These are phyloP conservation scores for Parapristionchus giblindavisi DNA, from an alignment of 2,888 invertebrate species.

Conservation along the genomic window DNA sequence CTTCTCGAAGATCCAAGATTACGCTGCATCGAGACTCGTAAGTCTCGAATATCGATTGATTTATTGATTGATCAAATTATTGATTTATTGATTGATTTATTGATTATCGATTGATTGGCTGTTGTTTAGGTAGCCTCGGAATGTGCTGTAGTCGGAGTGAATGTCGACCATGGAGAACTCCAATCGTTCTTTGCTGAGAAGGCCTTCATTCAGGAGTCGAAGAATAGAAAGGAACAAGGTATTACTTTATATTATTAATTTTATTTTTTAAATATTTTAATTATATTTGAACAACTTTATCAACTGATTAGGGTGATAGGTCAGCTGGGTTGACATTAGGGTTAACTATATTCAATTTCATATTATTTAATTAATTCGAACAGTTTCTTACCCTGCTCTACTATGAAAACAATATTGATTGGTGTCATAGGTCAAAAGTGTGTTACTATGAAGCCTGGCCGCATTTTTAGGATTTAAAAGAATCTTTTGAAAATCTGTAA, in stretches of 20 bases:
- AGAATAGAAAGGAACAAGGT: slow-evolving; percentile 19
- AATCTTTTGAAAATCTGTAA: too few species aligned
- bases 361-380: too few species aligned
- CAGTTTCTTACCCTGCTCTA: too few species aligned
- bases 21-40: slow-evolving; percentile 25
- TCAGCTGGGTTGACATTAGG: too few species aligned
- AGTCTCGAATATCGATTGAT: neutral
- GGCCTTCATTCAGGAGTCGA: slow-evolving; percentile 36
- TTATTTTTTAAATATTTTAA: too few species aligned
- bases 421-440: too few species aligned
- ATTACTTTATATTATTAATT: neutral
- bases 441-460: too few species aligned
- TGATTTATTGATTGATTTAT: neutral
- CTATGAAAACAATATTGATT: too few species aligned
- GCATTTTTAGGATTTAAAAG: too few species aligned
- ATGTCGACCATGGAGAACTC: slow-evolving; percentile 34
- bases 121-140: slow-evolving; percentile 15
- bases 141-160: slow-evolving; percentile 34
- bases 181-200: slow-evolving; percentile 32
- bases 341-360: too few species aligned
- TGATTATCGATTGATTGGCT: neutral
- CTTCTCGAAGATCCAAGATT: slow-evolving; percentile 28
- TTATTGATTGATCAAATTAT: neutral
- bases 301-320: too few species aligned
- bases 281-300: too few species aligned